A percentile compares a stretch with the other conserved stretches of the same genome.
Evolutionary conservation across 2,797 vertebrate species (phyloP).

Genomic region (Nannoperca australis): DNA sequence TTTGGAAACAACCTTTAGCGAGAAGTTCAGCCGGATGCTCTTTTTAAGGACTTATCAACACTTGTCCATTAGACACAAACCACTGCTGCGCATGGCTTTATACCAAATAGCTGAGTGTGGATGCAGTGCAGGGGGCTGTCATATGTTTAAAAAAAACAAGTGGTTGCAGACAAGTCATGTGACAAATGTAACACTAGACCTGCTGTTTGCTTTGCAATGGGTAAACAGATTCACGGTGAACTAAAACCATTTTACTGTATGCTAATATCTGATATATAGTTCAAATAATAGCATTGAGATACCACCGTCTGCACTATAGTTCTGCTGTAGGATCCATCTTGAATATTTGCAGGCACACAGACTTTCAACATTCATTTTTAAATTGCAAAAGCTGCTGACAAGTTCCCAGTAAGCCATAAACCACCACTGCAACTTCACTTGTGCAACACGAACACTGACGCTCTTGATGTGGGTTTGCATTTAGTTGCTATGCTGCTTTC

Average conservation of each 20-base stretch:
- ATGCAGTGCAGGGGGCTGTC: slow-evolving; percentile 63
- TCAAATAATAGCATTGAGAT: not conserved
- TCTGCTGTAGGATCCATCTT: slow-evolving; percentile 3
- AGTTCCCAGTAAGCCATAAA: slow-evolving; percentile 40
- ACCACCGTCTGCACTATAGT: not conserved
- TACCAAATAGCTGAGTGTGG: slow-evolving; percentile 63
- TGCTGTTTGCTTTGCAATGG: slow-evolving; percentile 20
- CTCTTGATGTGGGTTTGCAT: slow-evolving; percentile 41
- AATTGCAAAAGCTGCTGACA: slow-evolving; percentile 54
- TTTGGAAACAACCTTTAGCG: slow-evolving; percentile 65
- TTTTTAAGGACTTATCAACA: slow-evolving; percentile 67
- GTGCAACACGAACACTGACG: slow-evolving; percentile 4
- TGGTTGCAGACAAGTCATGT: slow-evolving; percentile 38
- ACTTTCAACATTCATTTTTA: slow-evolving; percentile 22
- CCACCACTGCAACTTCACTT: slow-evolving; percentile 25
- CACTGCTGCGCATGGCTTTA: slow-evolving; percentile 66
- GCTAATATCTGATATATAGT: slow-evolving; percentile 9
- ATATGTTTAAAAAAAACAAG: slow-evolving; percentile 31
- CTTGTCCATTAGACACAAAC: slow-evolving; percentile 70
- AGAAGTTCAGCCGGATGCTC: slow-evolving; percentile 56
- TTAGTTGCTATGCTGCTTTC: not conserved
- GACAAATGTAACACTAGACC: slow-evolving; percentile 30
- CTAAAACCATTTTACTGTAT: slow-evolving; percentile 5
- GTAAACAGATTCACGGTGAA: slow-evolving; percentile 37
- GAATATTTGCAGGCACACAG: slow-evolving; percentile 10